Conservation (phyloP, 2,113 vertebrate species). For the Semnornis frantzii region DNA sequence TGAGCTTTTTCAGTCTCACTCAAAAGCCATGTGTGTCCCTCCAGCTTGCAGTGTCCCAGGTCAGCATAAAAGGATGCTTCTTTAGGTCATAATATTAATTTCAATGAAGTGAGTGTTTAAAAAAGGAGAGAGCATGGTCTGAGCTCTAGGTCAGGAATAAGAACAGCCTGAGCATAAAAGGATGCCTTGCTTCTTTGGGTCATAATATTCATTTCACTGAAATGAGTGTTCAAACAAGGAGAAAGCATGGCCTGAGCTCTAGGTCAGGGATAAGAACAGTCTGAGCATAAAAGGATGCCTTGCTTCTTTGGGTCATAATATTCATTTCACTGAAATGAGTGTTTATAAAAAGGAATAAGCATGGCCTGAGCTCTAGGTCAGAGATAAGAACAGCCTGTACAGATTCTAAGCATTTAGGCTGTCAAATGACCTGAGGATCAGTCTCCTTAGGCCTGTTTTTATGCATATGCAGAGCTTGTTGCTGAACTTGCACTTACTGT, state of each 20-base stretch:
- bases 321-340: neutral
- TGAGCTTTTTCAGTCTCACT: neutral
- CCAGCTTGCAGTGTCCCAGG: neutral
- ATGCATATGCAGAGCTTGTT: neutral
- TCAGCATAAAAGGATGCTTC: neutral
- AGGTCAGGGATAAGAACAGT: neutral
- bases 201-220: neutral
- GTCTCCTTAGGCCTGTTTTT: neutral
- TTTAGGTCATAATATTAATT: neutral
- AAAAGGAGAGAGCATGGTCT: neutral
- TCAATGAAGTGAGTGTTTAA: neutral
- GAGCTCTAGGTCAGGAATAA: neutral
- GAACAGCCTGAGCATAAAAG: neutral
- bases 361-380: neutral
- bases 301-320: neutral
- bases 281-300: neutral
- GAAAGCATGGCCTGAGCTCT: neutral
- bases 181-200: neutral
- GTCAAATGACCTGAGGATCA: neutral
- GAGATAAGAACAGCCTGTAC: neutral
- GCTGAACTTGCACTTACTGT: neutral
- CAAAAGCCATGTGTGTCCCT: neutral
- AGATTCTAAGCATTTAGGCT: neutral
- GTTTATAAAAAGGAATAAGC: neutral
- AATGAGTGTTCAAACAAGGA: neutral